Base-by-base conservation (phyloP, 2,797 vertebrate genomes). In the Myiotriccus ornatus region DNA sequence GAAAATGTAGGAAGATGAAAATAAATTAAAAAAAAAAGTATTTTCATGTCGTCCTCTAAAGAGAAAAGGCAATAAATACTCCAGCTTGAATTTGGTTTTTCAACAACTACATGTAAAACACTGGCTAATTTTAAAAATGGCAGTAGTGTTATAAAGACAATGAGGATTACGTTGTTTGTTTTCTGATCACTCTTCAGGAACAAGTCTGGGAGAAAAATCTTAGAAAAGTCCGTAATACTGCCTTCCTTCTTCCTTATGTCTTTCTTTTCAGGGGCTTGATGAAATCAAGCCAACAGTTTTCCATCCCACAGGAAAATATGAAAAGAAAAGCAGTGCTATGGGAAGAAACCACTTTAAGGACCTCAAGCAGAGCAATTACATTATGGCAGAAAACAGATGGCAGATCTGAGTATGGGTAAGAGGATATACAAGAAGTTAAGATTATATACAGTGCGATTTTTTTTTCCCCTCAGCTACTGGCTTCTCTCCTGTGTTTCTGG, bases 131-230 rank as follows among this genome's bases (percentile, higher is more conserved):
- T 69, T 41, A 25, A 84, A 89, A 79, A 41, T 34, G 5, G 2
- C 0, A 4, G 3, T 30, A 39, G 2, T 18, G 2, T 63, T 74
- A 46, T 17, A 67, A 74, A 90, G n/a, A 34, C 0, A 0, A 28
- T 24, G 3, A 5, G 2, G 30, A 37, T 62, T 76, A 6, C 49
- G 7, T 70, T 41, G 6, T 53, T 67, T 86, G 2, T 59, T 77
- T 87, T 50, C 28, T 56, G 10, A 53, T 28, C 18, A 22, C 15
- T 67, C 6, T 78, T 87, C 41, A 73, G 37, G 8, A 90, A 56
- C 24, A 64, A 0, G 0, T 50, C 30, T 74, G 22, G 28, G 19
- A 13, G 71, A 79, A 59, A 44, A n/a, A 71, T 37, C 3, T 34
- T 53, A 70, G 30, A 80, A 56, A 74, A 30, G 2, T 25, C 28